phyloP scores from a whole-genome alignment of 2,888 invertebrate genomes.

The Xanthia togata region DNA sequence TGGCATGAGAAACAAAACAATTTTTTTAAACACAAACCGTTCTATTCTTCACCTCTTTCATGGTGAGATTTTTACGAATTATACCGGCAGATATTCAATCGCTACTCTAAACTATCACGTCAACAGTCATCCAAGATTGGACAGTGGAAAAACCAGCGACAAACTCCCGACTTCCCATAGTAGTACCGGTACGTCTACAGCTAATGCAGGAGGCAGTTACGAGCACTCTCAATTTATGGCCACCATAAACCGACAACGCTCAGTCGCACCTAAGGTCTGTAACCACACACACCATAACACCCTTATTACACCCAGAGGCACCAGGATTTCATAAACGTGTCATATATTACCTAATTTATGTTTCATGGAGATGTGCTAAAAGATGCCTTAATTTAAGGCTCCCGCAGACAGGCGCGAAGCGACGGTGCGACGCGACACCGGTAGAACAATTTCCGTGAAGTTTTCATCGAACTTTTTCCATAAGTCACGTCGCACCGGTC shows the following conservation, averaged over 20 bases:
- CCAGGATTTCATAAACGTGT: constrained; percentile 55
- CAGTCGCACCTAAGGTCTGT: constrained; percentile 75
- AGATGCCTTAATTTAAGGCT: not conserved
- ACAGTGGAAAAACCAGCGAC: not conserved
- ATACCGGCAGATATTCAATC: too few relatives aligned
- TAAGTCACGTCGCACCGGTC: too few relatives aligned
- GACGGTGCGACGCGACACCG: too few relatives aligned
- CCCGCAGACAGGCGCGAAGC: too few relatives aligned
- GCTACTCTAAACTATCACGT: too few relatives aligned
- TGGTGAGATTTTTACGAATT: too few relatives aligned
- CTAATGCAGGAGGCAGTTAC: constrained; percentile 82
- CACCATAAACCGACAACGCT: constrained; percentile 78
- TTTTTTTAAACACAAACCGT: too few relatives aligned
- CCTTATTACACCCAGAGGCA: constrained; percentile 35
- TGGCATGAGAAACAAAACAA: too few relatives aligned
- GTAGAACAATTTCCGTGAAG: too few relatives aligned
- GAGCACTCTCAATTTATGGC: constrained; percentile 85
- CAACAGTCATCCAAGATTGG: too few relatives aligned
- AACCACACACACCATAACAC: constrained; percentile 52
- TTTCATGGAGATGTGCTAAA: constrained; percentile 12
- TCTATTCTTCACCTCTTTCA: too few relatives aligned
- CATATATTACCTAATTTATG: constrained; percentile 40
- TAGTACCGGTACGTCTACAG: constrained; percentile 63
- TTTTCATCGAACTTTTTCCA: too few relatives aligned
- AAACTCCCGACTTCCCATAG: constrained; percentile 49